Evolutionary conservation across 2,888 invertebrate species (phyloP).

Genomic region (Cosmia pyralina): DNA sequence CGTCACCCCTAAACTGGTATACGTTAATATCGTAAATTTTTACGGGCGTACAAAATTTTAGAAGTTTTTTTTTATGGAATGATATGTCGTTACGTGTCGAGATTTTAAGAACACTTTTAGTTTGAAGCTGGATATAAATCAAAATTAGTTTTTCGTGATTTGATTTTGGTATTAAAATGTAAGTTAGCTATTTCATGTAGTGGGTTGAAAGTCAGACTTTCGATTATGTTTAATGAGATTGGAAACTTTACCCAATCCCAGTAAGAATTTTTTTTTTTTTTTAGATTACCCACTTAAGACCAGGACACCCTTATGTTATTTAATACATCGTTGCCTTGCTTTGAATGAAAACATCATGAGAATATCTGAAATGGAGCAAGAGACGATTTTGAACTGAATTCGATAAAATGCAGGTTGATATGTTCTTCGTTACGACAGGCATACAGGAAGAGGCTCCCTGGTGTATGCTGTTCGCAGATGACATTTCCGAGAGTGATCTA

Average conservation of each 20-base stretch:
- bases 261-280: too few species aligned
- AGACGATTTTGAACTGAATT: not conserved
- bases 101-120: slow-evolving; percentile 33
- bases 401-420: not conserved
- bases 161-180: slow-evolving; percentile 20
- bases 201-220: not conserved
- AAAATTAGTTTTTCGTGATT: slow-evolving; percentile 50
- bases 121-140: slow-evolving; percentile 44
- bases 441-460: too few species aligned
- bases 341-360: too few species aligned
- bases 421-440: not conserved
- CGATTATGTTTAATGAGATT: not conserved
- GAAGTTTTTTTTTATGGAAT: slow-evolving; percentile 42
- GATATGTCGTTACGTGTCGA: slow-evolving; percentile 28
- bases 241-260: not conserved
- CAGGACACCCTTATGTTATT: too few species aligned
- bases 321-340: too few species aligned
- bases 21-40: slow-evolving; percentile 62
- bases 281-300: too few species aligned
- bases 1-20: slow-evolving; percentile 16
- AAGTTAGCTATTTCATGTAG: not conserved
- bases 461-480: too few species aligned
- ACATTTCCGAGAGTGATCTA: too few species aligned
- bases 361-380: too few species aligned
- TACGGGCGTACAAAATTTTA: slow-evolving; percentile 55